Conservation (phyloP, 2,888 invertebrate genomes). For the Synanthedon vespiformis region DNA sequence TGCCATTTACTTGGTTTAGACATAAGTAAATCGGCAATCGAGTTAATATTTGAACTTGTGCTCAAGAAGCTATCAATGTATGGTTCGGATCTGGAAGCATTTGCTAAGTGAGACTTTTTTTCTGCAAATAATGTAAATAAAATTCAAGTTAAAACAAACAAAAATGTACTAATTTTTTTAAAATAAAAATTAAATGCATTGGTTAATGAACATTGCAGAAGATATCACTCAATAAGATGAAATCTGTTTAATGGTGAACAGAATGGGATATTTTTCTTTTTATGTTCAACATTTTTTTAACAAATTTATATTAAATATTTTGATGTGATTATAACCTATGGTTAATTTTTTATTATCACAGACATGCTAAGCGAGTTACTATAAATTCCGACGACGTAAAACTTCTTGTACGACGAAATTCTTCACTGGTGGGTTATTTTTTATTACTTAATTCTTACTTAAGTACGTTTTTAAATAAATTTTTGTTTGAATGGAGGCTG, state of each 20-base stretch:
- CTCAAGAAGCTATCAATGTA: constrained; percentile 69
- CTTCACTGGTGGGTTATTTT: constrained; percentile 64
- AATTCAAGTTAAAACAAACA: too few relatives aligned
- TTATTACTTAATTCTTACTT: too few relatives aligned
- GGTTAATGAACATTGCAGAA: too few relatives aligned
- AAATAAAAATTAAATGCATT: too few relatives aligned
- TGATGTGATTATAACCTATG: background rate
- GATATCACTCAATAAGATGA: too few relatives aligned
- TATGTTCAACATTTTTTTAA: too few relatives aligned
- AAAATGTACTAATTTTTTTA: too few relatives aligned
- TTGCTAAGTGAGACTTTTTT: constrained; percentile 67
- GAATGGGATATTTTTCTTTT: too few relatives aligned
- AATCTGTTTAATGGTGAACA: too few relatives aligned
- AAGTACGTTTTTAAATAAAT: too few relatives aligned
- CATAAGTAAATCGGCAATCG: constrained; percentile 65
- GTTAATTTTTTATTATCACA: constrained; percentile 26
- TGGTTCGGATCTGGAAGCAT: constrained; percentile 73
- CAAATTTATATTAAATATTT: background rate
- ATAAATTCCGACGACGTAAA: constrained; percentile 76
- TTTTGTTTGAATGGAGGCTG: too few relatives aligned
- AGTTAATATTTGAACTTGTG: constrained; percentile 71
- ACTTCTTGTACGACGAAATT: constrained; percentile 71
- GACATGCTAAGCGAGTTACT: constrained; percentile 74
- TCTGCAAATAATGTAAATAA: background rate
- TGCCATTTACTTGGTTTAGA: constrained; percentile 58